Conservation (phyloP, 2,888 invertebrate species). For the Eupithecia subumbrata region DNA sequence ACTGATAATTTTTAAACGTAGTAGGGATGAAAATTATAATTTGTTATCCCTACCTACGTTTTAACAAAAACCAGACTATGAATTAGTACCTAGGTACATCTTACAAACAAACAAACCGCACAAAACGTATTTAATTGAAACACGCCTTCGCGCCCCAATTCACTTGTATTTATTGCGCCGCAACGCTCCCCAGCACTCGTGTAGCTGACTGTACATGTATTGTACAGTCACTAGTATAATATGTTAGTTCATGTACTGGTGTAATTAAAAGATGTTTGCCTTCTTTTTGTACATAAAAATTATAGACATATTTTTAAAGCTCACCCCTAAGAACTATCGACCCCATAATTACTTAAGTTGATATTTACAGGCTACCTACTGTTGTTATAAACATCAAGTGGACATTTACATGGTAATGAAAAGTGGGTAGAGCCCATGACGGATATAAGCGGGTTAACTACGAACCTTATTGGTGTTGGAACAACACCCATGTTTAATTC, state of each 20-base stretch:
- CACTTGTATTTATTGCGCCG: slow-evolving; percentile 29
- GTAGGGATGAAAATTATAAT: neutral
- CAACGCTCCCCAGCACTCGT: slow-evolving; percentile 6
- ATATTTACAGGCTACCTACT: neutral
- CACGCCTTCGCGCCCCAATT: slow-evolving; percentile 25
- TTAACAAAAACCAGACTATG: neutral
- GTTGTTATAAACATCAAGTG: neutral
- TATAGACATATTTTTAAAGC: neutral
- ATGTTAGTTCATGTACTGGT: slow-evolving; percentile 23
- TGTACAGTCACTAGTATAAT: neutral
- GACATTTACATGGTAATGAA: neutral
- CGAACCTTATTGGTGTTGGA: too few relatives aligned
- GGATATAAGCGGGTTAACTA: too few relatives aligned
- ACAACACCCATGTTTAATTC: too few relatives aligned
- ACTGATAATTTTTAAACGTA: too few relatives aligned
- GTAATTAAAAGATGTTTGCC: neutral
- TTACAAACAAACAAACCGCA: slow-evolving; percentile 8
- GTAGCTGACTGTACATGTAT: slow-evolving; percentile 7
- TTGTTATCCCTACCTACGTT: neutral
- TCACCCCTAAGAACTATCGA: neutral
- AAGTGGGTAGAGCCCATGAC: neutral
- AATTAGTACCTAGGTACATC: neutral
- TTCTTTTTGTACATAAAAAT: neutral
- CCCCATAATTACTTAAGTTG: neutral
- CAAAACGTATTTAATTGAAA: slow-evolving; percentile 27